phyloP scores from a whole-genome alignment of 1,140 invertebrate genomes.

The Adoxophyes honmai region DNA sequence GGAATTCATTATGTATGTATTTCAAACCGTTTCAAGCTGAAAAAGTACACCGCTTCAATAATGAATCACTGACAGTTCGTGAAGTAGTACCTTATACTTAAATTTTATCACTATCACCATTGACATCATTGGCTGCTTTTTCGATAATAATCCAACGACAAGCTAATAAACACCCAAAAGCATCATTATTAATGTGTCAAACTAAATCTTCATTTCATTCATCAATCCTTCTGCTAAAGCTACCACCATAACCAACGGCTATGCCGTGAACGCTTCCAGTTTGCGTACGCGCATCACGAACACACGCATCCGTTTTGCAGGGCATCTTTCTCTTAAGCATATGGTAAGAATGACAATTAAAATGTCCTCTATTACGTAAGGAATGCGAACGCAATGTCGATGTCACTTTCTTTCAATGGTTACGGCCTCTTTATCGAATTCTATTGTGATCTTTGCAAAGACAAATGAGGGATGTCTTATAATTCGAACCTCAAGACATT shows the following conservation, averaged over 20 bases:
- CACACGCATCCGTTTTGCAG: constrained; percentile 34
- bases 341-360: constrained; percentile 32
- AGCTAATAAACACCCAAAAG: too few relatives aligned
- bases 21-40: too few relatives aligned
- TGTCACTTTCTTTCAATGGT: constrained; percentile 32
- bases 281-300: constrained; percentile 16
- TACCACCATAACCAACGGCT: background rate
- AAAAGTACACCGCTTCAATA: too few relatives aligned
- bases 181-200: too few relatives aligned
- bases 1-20: too few relatives aligned
- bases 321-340: constrained; percentile 34
- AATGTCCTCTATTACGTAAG: constrained; percentile 33
- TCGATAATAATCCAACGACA: too few relatives aligned
- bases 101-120: too few relatives aligned
- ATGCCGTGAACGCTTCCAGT: background rate
- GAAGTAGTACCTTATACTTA: too few relatives aligned
- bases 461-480: too few relatives aligned
- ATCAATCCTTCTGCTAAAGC: background rate
- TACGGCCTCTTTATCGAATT: constrained; percentile 43
- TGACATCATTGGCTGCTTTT: too few relatives aligned
- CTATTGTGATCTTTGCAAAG: background rate
- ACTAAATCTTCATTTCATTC: background rate
- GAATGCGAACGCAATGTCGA: constrained; percentile 25
- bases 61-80: too few relatives aligned
- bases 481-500: too few relatives aligned